Conservation (phyloP, 1,140 invertebrate genomes). For the Trichonephila inaurata region DNA sequence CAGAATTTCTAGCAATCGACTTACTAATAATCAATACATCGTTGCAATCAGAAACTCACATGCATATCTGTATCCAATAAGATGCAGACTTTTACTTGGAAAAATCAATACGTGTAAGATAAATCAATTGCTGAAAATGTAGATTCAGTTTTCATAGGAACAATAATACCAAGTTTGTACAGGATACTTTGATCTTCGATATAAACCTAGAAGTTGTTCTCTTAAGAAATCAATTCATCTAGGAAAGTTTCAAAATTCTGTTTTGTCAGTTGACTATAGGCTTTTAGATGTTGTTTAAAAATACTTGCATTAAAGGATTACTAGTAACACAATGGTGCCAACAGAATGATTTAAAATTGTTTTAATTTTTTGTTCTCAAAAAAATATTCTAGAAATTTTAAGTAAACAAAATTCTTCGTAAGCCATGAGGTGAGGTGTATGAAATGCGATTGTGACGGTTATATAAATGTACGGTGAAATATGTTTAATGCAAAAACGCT, state of each 20-base stretch:
- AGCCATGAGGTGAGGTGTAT: no score
- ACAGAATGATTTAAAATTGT: no score
- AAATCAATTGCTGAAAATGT: not conserved
- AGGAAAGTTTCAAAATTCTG: not conserved
- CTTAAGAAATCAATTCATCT: not conserved
- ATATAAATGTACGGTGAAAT: not conserved
- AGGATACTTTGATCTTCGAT: not conserved
- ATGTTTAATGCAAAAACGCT: no score
- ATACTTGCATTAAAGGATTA: not conserved
- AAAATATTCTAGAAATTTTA: no score
- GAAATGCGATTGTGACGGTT: no score
- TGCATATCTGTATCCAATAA: slow-evolving; percentile 2
- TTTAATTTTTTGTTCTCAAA: no score
- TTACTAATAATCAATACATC: not conserved
- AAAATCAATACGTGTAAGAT: not conserved
- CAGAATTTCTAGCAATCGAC: not conserved
- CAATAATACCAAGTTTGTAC: not conserved
- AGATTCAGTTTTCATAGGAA: not conserved
- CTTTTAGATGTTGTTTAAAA: not conserved
- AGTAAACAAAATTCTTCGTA: no score
- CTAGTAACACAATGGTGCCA: not conserved
- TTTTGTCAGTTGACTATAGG: not conserved
- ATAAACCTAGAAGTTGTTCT: not conserved
- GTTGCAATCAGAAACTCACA: not conserved
- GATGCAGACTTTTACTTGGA: not conserved